Conservation (phyloP, 2,888 invertebrate species). For the Argyresthia albistria region DNA sequence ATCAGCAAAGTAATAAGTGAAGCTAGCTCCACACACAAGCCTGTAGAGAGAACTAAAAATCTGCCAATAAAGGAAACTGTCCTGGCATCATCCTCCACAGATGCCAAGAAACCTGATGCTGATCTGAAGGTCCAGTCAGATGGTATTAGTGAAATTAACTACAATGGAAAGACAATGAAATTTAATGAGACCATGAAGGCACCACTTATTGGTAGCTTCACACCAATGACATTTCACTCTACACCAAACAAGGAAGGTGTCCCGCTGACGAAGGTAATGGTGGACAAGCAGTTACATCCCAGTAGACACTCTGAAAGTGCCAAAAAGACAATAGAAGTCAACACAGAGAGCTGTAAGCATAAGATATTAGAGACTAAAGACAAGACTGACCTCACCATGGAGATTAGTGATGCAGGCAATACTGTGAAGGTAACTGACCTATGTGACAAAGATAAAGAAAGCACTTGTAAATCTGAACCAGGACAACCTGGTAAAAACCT, state of each 20-base stretch:
- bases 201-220: constrained; percentile 50
- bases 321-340: constrained; percentile 61
- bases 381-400: neutral
- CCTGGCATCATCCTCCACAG: constrained; percentile 10
- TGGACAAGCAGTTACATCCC: constrained; percentile 55
- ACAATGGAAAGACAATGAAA: constrained; percentile 51
- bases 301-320: constrained; percentile 55
- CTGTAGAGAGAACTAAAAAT: constrained; percentile 24
- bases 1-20: constrained; percentile 38
- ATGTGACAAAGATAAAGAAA: too few species aligned
- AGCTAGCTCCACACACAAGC: constrained; percentile 25
- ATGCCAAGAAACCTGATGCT: constrained; percentile 19
- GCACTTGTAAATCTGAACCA: too few species aligned
- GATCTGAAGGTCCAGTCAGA: constrained; percentile 24
- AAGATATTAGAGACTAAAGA: constrained; percentile 16
- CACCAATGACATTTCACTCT: constrained; percentile 58
- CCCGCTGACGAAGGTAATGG: constrained; percentile 61
- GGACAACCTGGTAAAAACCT: too few species aligned
- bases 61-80: constrained; percentile 22
- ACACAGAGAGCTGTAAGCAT: constrained; percentile 44
- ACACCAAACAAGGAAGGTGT: constrained; percentile 61
- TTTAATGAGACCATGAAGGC: constrained; percentile 55
- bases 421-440: too few species aligned
- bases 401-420: too few species aligned
- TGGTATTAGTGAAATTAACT: constrained; percentile 37